Base-by-base conservation (phyloP, 2,888 invertebrate genomes). In the Mythimna albipuncta region DNA sequence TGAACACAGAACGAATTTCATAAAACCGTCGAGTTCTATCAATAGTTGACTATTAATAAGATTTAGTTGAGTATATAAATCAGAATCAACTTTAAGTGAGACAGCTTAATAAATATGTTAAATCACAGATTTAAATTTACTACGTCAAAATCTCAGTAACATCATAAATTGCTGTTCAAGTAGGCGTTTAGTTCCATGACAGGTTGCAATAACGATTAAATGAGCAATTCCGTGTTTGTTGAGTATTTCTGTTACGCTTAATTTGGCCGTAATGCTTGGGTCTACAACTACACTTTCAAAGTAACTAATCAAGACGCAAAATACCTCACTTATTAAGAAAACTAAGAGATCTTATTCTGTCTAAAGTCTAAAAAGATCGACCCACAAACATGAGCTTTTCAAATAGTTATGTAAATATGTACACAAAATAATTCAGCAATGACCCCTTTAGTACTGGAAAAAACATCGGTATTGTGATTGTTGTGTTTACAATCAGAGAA, bases 181-280 rank as follows among this genome's bases (percentile, higher is more conserved):
- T 81, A 77, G 79, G 82, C 82, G 82, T 64, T 62, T 58, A 71
- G 64, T 82, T 59, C 52, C 64, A 66, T 66, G 82, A 71, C 64
- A 71, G 59, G 59, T 71, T 79, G 70, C 35, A 67, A 64, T 81
- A 59, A 62, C 59, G 54, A 81, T 54, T 70, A 69, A 59, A 71
- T 64, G 50, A 64, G 69, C 35, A 52, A 74, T 67, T 74, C 47
- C 50, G 50, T 41, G 41, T 55, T 69, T 32, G 55, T 55, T 38
- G 38, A 50, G 21, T 77, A 57, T 50, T 70, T 70, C 41, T 41
- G 50, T 55, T 41, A 32, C 21, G 10, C 35, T 61, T 59, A 54
- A 59, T 77, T 38, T 61, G 38, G 21, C 13, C 0, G n/a, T 26
- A 52, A 52, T 52, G 7, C 38, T 11, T 32, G 10, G 6, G 19